Conservation (phyloP, 2,113 vertebrate species). For the Pungitius pungitius region DNA sequence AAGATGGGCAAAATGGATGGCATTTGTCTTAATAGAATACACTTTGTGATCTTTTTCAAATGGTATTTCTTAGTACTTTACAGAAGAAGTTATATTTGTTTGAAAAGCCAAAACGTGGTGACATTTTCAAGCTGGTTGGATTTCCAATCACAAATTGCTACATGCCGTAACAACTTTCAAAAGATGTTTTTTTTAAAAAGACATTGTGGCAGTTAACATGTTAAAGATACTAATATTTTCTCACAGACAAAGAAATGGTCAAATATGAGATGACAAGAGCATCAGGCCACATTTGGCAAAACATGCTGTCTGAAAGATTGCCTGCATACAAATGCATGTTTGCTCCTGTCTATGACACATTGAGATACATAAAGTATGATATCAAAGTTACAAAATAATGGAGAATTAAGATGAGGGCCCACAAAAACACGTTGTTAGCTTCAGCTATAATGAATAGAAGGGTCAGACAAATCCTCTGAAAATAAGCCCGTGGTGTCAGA, state of each 20-base stretch:
- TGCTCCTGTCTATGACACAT: neutral
- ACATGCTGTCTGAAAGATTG: neutral
- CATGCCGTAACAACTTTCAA: neutral
- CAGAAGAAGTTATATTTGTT: neutral
- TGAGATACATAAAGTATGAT: neutral
- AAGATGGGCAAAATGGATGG: neutral
- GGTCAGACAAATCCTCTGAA: constrained; percentile 3
- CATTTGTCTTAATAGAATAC: neutral
- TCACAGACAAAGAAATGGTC: neutral
- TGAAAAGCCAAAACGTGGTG: too few relatives aligned
- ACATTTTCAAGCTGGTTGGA: neutral
- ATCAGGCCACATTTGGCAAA: neutral
- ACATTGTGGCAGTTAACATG: too few relatives aligned
- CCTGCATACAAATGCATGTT: neutral
- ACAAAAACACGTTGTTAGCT: neutral
- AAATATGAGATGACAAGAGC: neutral
- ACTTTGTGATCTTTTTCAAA: neutral
- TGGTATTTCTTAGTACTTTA: neutral
- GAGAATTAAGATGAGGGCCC: neutral
- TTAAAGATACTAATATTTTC: neutral
- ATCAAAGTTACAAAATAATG: neutral
- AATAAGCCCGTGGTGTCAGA: neutral
- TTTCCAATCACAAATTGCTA: neutral
- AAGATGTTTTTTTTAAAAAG: neutral
- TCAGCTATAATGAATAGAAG: neutral